phyloP scores from a whole-genome alignment of 2,888 invertebrate genomes.

The Orthonychiurus folsomi region DNA sequence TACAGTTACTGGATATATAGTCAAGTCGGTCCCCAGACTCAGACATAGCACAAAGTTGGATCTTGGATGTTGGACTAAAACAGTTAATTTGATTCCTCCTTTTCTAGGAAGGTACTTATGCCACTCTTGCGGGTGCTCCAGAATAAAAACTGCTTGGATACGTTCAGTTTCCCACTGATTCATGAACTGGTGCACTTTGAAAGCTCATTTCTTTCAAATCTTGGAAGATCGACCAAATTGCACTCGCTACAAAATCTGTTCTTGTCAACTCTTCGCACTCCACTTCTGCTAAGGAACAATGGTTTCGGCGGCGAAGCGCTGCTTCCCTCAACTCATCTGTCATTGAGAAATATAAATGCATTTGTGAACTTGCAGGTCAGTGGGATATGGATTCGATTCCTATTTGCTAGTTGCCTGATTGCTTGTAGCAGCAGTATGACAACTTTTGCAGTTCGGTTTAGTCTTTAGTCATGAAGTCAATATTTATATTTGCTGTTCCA shows the following conservation, averaged over 20 bases:
- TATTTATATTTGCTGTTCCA: too few relatives aligned
- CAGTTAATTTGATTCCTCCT: too few relatives aligned
- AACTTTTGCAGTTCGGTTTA: too few relatives aligned
- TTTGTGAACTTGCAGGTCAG: slow-evolving; percentile 7
- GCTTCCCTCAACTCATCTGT: too few relatives aligned
- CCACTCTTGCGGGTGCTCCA: slow-evolving; percentile 29
- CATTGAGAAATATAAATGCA: not conserved
- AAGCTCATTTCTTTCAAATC: slow-evolving; percentile 20
- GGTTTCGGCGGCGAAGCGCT: too few relatives aligned
- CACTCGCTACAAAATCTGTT: slow-evolving; percentile 29
- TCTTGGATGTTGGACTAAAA: slow-evolving; percentile 14
- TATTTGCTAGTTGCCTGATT: too few relatives aligned
- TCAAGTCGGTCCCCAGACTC: not conserved
- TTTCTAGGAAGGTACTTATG: slow-evolving; percentile 30
- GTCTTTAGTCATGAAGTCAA: too few relatives aligned
- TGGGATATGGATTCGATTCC: too few relatives aligned
- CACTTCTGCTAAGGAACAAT: too few relatives aligned
- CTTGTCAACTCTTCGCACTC: slow-evolving; percentile 32
- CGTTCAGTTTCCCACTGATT: slow-evolving; percentile 36
- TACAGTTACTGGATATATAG: too few relatives aligned
- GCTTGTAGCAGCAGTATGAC: too few relatives aligned
- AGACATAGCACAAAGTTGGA: not conserved
- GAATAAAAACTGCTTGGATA: slow-evolving; percentile 32
- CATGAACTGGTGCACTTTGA: slow-evolving; percentile 28
- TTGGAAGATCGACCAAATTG: slow-evolving; percentile 24